Evolutionary conservation across 2,113 vertebrate genomes (phyloP).

Genomic region (Rallus limicola): DNA sequence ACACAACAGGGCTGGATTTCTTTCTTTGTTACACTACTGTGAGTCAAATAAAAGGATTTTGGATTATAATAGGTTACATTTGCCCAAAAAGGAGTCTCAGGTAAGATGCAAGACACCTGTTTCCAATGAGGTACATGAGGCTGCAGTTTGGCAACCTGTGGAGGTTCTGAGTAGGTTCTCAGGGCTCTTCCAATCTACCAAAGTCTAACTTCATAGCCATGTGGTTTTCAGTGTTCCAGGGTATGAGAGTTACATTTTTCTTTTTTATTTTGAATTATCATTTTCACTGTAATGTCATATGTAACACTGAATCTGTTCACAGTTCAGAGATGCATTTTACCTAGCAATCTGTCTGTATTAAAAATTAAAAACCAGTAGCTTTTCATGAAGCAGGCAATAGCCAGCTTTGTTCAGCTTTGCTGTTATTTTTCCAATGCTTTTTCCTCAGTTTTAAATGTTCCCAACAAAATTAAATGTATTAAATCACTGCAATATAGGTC

Average conservation of each 20-base stretch:
- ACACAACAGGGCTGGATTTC: not conserved
- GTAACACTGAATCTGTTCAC: not conserved
- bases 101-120: not conserved
- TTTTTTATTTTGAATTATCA: not conserved
- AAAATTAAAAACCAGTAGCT: not conserved
- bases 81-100: not conserved
- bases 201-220: not conserved
- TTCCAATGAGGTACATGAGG: not conserved
- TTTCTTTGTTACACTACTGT: not conserved
- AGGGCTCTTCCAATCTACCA: not conserved
- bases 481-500: not conserved
- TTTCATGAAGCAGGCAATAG: not conserved
- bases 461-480: not conserved
- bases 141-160: not conserved
- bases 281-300: not conserved
- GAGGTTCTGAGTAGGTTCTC: rapidly evolving
- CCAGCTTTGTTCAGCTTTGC: not conserved
- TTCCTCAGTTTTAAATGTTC: not conserved
- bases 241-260: not conserved
- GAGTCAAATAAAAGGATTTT: not conserved
- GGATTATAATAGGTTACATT: too few relatives aligned
- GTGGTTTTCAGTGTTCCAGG: not conserved
- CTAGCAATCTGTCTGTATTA: not conserved
- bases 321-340: not conserved
- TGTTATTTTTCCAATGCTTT: not conserved